Evolutionary conservation across 1,140 invertebrate species (phyloP), one percentile per base, ranked within the genome.

Genomic region (Teleopsis dalmanni): DNA sequence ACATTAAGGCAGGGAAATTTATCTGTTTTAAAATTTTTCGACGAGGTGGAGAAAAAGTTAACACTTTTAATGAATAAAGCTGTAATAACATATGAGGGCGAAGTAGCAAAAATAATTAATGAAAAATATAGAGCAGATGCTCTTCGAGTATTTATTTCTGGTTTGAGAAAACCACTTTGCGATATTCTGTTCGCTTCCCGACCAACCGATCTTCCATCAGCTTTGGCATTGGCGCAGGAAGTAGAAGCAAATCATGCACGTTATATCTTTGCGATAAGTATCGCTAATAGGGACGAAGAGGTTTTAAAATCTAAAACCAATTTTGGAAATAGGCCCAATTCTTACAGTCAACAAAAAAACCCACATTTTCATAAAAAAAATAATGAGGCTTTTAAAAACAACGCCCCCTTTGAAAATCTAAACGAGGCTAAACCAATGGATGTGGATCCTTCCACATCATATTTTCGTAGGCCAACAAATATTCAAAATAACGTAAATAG

Each of bases 51-150:
- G n/a, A 56, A 53, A 37, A 58, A 60, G 35, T 31, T 55, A 3
- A 54, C 44, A 26, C 27, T 55, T 8, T 27, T 56, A 26, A 60
- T 51, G 7, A 59, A 59, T 33, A 57, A 58, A 45, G 44, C 27
- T 8, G 21, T 53, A 8, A 54, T 52, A 52, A 22, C 47, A 0
- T 44, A 53, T 21, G 25, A 52, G 13, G 19, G 21, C 3, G 23
- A n/a, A 18, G n/a, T 34, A 37, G 23, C 23, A 8, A 31, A 10
- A 10, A 13, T 25, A 3, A 23, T 52, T 4, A 48, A 52, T 25
- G 40, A 44, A 31, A 48, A 48, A 40, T 47, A 47, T 31, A 41
- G 45, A 48, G 13, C 9, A 5, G 46, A 37, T 45, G 46, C 51
- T 11, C 23, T 52, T 18, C 19, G 37, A 11, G 33, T 52, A 10